Evolutionary conservation across 2,113 vertebrate species (phyloP).

Genomic region (Nanorana parkeri): DNA sequence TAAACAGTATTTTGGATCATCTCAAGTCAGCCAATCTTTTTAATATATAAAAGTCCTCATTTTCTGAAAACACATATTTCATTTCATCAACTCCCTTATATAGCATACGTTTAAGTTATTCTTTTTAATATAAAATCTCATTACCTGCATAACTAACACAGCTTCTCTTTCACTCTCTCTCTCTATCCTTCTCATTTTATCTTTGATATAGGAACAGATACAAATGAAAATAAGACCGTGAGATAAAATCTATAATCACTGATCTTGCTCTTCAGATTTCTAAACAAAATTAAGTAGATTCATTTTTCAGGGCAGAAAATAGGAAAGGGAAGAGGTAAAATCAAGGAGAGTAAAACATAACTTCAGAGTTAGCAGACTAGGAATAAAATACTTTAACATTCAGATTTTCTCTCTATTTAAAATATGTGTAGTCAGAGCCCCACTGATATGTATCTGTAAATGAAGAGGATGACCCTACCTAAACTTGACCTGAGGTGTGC

Average conservation of each 20-base stretch:
- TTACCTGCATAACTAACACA: constrained; percentile 77
- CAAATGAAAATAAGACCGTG: constrained; percentile 86
- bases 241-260: constrained; percentile 81
- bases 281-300: constrained; percentile 80
- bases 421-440: constrained; percentile 16
- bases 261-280: constrained; percentile 78
- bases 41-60: constrained; percentile 35
- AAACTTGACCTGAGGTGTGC: too few species aligned
- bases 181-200: constrained; percentile 76
- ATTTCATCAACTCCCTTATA: constrained; percentile 33
- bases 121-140: constrained; percentile 90
- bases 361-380: constrained; percentile 10
- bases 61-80: constrained; percentile 40
- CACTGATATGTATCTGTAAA: too few species aligned
- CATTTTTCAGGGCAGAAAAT: constrained; percentile 63
- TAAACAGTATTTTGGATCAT: background rate
- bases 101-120: constrained; percentile 83
- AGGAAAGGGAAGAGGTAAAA: constrained; percentile 2
- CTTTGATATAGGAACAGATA: constrained; percentile 88
- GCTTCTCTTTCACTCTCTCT: constrained; percentile 52
- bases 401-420: constrained; percentile 1
- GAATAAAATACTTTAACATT: background rate
- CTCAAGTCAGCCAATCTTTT: background rate
- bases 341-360: background rate
- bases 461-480: too few species aligned